These are phyloP conservation scores for Trichonephila clavipes DNA, from an alignment of 1,140 invertebrate species.

Conservation along the genomic window DNA sequence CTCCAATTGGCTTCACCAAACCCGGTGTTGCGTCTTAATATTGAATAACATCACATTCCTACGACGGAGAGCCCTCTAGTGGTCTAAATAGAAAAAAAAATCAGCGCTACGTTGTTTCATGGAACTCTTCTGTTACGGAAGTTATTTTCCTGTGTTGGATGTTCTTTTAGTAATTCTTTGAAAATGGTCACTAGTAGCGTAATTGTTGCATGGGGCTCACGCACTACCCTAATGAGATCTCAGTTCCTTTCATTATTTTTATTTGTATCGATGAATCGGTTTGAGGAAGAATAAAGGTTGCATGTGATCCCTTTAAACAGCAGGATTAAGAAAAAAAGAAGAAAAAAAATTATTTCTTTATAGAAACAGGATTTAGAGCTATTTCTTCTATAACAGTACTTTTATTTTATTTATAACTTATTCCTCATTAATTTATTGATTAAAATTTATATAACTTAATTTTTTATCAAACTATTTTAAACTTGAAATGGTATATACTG, in stretches of 20 bases:
- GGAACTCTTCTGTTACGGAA: slow-evolving; percentile 1
- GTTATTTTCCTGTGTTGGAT: slow-evolving; percentile 5
- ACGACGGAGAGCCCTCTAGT: slow-evolving; percentile 63
- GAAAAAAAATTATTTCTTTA: no score
- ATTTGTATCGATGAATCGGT: slow-evolving; percentile 2
- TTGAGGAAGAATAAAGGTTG: slow-evolving; percentile 31
- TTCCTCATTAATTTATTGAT: no score
- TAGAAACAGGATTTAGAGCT: no score
- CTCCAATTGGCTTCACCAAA: slow-evolving; percentile 9
- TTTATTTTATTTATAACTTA: no score
- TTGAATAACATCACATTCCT: slow-evolving; percentile 70
- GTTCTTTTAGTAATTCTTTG: not conserved
- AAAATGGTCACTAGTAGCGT: slow-evolving; percentile 1
- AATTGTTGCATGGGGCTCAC: not conserved
- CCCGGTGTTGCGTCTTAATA: slow-evolving; percentile 15
- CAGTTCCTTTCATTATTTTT: slow-evolving; percentile 43
- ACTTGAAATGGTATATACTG: no score
- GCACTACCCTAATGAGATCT: not conserved
- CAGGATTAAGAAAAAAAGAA: no score
- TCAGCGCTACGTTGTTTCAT: not conserved
- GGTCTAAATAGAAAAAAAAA: slow-evolving; percentile 62
- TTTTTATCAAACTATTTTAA: no score
- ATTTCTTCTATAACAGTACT: no score
- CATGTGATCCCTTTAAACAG: not conserved
- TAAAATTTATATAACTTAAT: no score